These are phyloP conservation scores for Psittacula derbiana DNA, from an alignment of 2,797 vertebrate genomes.

Conservation along the genomic window DNA sequence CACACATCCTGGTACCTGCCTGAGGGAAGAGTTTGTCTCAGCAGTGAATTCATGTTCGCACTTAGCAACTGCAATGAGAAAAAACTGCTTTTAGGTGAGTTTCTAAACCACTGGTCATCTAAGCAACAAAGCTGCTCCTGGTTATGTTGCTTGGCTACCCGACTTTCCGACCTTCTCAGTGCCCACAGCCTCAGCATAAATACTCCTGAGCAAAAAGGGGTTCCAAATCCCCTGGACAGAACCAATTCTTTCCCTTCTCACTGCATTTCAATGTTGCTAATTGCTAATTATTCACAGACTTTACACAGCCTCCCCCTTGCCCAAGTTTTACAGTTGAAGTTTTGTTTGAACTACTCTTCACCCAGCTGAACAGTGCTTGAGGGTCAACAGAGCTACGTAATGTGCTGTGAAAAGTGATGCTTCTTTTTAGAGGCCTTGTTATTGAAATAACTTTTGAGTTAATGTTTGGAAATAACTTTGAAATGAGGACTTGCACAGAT, in stretches of 20 bases:
- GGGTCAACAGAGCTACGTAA: slow-evolving; percentile 5
- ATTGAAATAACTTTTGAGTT: slow-evolving; percentile 50
- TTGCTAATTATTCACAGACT: slow-evolving; percentile 44
- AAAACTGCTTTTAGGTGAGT: neutral
- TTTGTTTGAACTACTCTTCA: slow-evolving; percentile 23
- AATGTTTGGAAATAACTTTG: slow-evolving; percentile 60
- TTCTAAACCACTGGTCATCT: neutral
- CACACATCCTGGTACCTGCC: neutral
- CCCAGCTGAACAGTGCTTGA: slow-evolving; percentile 19
- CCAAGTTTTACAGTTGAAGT: neutral
- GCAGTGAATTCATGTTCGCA: accelerated
- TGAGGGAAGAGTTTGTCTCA: neutral
- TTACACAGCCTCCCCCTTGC: neutral
- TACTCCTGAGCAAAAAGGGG: neutral
- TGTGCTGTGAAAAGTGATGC: slow-evolving; percentile 33
- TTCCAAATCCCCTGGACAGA: neutral
- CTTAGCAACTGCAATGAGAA: neutral
- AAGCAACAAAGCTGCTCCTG: neutral
- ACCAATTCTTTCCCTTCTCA: neutral
- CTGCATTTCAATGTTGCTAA: slow-evolving; percentile 9
- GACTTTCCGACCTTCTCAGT: neutral
- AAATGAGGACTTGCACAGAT: slow-evolving; percentile 49
- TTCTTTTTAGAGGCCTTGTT: slow-evolving; percentile 25
- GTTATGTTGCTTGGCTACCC: neutral
- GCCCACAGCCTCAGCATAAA: neutral